phyloP scores from a whole-genome alignment of 2,888 invertebrate genomes.

The Melangyna quadrimaculata region DNA sequence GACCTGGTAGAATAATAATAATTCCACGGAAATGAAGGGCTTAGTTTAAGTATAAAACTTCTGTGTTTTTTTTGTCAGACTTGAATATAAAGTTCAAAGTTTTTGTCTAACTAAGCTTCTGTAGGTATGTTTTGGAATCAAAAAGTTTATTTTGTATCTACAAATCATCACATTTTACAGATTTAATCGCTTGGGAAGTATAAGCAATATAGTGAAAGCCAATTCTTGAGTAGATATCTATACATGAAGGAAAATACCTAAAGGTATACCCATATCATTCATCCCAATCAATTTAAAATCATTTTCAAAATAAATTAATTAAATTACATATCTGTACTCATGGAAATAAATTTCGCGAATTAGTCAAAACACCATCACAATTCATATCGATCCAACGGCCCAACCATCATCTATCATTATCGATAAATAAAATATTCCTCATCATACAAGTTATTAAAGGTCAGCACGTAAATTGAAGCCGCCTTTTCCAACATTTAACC shows the following conservation, averaged over 20 bases:
- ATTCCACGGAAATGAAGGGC: neutral
- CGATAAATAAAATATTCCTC: neutral
- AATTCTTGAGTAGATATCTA: too few species aligned
- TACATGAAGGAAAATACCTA: too few species aligned
- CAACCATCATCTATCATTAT: slow-evolving; percentile 7
- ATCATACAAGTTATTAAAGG: slow-evolving; percentile 28
- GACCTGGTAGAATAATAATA: neutral
- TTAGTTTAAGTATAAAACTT: neutral
- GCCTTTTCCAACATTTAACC: slow-evolving; percentile 60
- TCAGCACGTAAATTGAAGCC: slow-evolving; percentile 51
- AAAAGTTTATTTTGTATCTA: too few species aligned
- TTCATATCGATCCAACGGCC: neutral
- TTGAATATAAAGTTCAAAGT: neutral
- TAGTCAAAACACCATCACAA: neutral
- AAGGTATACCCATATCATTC: neutral
- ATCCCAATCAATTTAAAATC: neutral
- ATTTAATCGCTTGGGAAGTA: too few species aligned
- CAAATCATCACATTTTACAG: too few species aligned
- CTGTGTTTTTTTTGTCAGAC: neutral
- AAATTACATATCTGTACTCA: neutral
- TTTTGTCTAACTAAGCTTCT: too few species aligned
- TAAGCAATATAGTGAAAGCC: too few species aligned
- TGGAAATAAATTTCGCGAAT: neutral
- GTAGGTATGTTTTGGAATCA: neutral
- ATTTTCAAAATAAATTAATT: neutral